Evolutionary conservation across 2,888 invertebrate species (phyloP).

Genomic region (Drosophila birchii): DNA sequence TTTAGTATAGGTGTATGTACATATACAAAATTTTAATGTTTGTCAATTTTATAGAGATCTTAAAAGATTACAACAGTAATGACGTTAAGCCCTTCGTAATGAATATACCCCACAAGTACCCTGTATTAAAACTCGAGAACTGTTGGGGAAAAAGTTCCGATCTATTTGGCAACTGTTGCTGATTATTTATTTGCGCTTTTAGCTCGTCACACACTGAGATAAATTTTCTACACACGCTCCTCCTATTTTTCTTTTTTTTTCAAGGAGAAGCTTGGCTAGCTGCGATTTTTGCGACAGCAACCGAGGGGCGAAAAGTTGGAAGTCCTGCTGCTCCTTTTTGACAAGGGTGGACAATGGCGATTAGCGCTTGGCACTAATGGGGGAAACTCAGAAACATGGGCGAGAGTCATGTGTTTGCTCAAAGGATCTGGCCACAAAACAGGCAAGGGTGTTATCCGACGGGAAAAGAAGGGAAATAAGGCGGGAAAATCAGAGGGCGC

Average conservation of each 20-base stretch:
- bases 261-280: constrained; percentile 20
- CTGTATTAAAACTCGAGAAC: not conserved
- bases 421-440: constrained; percentile 61
- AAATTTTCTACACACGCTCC: constrained; percentile 37
- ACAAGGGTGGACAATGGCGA: constrained; percentile 80
- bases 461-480: constrained; percentile 18
- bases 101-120: not conserved
- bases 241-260: not conserved
- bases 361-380: constrained; percentile 77
- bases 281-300: constrained; percentile 55
- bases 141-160: constrained; percentile 57
- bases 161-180: constrained; percentile 78
- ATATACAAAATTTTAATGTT: too few species aligned
- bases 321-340: constrained; percentile 53
- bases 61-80: too few species aligned
- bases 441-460: constrained; percentile 1
- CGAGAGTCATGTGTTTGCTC: constrained; percentile 73
- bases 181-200: constrained; percentile 80
- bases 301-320: constrained; percentile 23
- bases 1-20: too few species aligned
- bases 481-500: not conserved
- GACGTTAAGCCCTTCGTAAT: too few species aligned
- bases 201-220: constrained; percentile 48
- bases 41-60: too few species aligned
- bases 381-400: constrained; percentile 29